Evolutionary conservation across 2,113 vertebrate genomes (phyloP).

Genomic region (Lynx canadensis): DNA sequence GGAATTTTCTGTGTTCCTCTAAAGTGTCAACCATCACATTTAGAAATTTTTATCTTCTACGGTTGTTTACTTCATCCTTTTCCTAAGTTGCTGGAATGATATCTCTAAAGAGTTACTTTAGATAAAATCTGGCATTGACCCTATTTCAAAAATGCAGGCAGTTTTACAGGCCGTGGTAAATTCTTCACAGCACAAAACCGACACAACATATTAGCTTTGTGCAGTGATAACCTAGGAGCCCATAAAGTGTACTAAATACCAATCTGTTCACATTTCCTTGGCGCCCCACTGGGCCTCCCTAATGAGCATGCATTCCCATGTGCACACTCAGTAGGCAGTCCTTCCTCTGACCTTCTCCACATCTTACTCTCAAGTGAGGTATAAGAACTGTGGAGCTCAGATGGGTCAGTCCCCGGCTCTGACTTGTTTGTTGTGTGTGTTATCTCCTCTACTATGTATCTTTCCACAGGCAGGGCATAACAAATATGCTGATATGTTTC

Average conservation of each 20-base stretch:
- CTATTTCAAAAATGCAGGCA: background rate
- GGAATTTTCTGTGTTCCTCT: slow-evolving; percentile 38
- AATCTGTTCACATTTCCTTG: background rate
- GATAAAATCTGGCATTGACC: slow-evolving; percentile 23
- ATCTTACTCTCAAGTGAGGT: background rate
- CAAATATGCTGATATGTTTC: background rate
- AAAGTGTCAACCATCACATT: background rate
- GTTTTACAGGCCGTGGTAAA: slow-evolving; percentile 19
- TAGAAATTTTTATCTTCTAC: slow-evolving; percentile 41
- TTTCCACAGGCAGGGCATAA: background rate
- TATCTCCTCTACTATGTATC: background rate
- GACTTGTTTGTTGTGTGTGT: background rate
- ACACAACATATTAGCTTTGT: background rate
- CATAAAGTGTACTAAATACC: background rate
- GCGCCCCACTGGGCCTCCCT: background rate
- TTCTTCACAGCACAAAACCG: background rate
- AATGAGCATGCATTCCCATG: background rate
- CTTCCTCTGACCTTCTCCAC: background rate
- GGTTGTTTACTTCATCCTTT: slow-evolving; percentile 20
- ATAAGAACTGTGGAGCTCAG: background rate
- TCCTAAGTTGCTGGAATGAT: background rate
- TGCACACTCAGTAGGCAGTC: background rate
- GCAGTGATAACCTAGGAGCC: background rate
- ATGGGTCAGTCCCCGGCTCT: background rate
- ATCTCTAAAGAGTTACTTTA: slow-evolving; percentile 49